Evolutionary conservation across 2,888 invertebrate genomes (phyloP).

Genomic region (Iselma pallidipennis): DNA sequence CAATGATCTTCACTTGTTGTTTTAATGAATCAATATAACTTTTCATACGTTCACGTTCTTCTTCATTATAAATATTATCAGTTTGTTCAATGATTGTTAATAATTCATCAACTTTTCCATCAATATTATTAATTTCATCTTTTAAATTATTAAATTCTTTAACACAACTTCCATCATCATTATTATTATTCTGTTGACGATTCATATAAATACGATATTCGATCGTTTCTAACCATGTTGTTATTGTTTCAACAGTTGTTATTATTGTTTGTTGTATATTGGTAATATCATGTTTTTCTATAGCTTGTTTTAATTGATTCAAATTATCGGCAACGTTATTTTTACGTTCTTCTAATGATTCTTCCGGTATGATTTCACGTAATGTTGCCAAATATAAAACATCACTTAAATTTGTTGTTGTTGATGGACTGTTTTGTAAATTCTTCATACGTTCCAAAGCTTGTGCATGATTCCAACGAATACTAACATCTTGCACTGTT

Average conservation of each 20-base stretch:
- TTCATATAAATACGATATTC: constrained; percentile 75
- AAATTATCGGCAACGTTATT: constrained; percentile 65
- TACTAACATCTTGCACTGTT: constrained; percentile 48
- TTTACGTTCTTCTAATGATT: constrained; percentile 61
- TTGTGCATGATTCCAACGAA: constrained; percentile 61
- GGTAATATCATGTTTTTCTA: constrained; percentile 61
- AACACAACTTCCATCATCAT: constrained; percentile 64
- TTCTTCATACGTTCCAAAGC: constrained; percentile 62
- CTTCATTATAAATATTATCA: constrained; percentile 56
- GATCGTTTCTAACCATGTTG: constrained; percentile 83
- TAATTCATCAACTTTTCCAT: constrained; percentile 67
- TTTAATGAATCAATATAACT: constrained; percentile 64
- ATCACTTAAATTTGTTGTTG: constrained; percentile 64
- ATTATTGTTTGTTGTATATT: constrained; percentile 72
- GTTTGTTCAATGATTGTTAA: constrained; percentile 62
- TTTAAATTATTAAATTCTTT: constrained; percentile 65
- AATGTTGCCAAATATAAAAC: constrained; percentile 66
- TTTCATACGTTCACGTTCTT: constrained; percentile 57
- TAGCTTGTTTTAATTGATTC: constrained; percentile 62
- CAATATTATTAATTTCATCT: constrained; percentile 69
- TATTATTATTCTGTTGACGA: constrained; percentile 61
- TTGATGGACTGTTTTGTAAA: constrained; percentile 60
- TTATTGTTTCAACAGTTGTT: constrained; percentile 78
- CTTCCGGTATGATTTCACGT: constrained; percentile 60
- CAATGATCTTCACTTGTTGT: constrained; percentile 72